Percentiles rank a stretch among this genome's conserved stretches.
These are phyloP conservation scores for Anolis apletophallus DNA, from an alignment of 2,797 vertebrate species.

Conservation along the genomic window DNA sequence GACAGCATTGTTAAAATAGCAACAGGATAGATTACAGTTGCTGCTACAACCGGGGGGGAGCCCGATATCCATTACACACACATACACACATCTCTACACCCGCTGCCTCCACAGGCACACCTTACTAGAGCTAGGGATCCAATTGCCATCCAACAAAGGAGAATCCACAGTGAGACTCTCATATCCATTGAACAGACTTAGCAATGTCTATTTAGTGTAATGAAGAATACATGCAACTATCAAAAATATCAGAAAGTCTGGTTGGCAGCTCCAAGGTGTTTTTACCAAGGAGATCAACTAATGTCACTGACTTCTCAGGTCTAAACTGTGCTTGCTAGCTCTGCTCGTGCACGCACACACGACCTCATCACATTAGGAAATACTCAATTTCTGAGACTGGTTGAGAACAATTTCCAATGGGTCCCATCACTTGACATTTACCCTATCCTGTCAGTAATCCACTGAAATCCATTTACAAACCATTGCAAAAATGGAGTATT, in stretches of 20 bases:
- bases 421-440: too few relatives aligned
- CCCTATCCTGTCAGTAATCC: too few relatives aligned
- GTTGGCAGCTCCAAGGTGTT: not conserved
- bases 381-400: too few relatives aligned
- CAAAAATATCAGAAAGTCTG: not conserved
- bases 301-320: not conserved
- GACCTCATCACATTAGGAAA: too few relatives aligned
- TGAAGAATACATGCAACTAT: not conserved
- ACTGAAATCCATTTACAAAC: too few relatives aligned
- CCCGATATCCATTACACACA: not conserved
- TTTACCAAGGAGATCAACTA: not conserved
- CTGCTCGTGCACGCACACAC: not conserved
- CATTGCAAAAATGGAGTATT: too few relatives aligned
- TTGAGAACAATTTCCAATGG: too few relatives aligned
- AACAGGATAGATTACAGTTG: not conserved
- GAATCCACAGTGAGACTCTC: not conserved
- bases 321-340: not conserved
- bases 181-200: too few relatives aligned
- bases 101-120: not conserved
- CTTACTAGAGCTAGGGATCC: not conserved
- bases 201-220: not conserved
- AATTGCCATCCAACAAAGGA: not conserved
- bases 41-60: not conserved
- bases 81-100: not conserved
- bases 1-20: slow-evolving; percentile 16